phyloP scores from a whole-genome alignment of 2,888 invertebrate species.

The Pemphredon lugubris region DNA sequence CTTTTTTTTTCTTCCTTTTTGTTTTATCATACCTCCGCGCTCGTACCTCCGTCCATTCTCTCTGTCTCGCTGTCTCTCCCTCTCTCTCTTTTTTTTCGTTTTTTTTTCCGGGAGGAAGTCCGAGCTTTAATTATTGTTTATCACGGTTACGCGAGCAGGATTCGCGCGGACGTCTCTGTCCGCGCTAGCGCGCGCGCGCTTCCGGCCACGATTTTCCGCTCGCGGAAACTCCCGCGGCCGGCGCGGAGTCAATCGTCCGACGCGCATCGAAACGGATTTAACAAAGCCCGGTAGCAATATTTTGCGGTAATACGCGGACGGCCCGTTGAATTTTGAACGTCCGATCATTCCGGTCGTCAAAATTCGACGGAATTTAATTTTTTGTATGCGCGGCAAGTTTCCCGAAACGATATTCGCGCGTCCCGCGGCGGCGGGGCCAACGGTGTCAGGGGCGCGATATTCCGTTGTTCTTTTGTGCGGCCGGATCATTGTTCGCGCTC shows the following conservation, averaged over 20 bases:
- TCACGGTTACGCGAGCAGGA: slow-evolving; percentile 37
- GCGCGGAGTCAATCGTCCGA: slow-evolving; percentile 38
- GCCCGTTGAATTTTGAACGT: slow-evolving; percentile 11
- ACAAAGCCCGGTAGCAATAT: slow-evolving; percentile 11
- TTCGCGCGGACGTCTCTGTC: slow-evolving; percentile 10
- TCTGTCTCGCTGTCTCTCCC: no score
- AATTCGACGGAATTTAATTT: slow-evolving; percentile 28
- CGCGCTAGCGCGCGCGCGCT: background rate
- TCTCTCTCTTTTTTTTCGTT: slow-evolving; percentile 8
- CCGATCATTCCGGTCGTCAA: background rate
- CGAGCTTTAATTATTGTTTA: slow-evolving; percentile 58
- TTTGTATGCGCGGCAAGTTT: no score
- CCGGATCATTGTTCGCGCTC: background rate
- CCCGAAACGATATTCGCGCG: slow-evolving; percentile 9
- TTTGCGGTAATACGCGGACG: slow-evolving; percentile 3
- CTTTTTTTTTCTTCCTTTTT: slow-evolving; percentile 25
- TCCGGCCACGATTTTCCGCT: background rate
- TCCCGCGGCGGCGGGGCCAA: background rate
- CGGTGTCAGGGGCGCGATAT: background rate
- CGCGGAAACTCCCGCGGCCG: slow-evolving; percentile 2
- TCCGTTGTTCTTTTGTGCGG: background rate
- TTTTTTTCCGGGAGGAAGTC: slow-evolving; percentile 26
- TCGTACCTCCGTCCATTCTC: no score
- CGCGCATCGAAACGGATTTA: slow-evolving; percentile 9
- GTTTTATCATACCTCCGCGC: background rate